Evolutionary conservation across 2,797 vertebrate species (phyloP).

Genomic region (Emydoidea blandingii): DNA sequence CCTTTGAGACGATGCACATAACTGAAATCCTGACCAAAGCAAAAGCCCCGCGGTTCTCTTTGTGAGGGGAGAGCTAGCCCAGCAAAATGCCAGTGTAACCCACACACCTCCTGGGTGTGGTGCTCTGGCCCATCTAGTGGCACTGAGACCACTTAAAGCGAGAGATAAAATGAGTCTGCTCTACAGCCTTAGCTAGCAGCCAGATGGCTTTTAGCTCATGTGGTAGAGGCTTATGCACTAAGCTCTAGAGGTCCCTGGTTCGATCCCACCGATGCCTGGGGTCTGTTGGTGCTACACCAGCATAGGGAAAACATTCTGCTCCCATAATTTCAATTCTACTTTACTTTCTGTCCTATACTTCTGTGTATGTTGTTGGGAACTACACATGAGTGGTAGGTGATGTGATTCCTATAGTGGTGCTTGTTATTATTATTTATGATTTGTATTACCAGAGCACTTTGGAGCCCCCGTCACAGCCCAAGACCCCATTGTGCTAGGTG

Average conservation of each 20-base stretch:
- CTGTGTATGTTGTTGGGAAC: not conserved
- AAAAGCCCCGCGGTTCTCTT: not conserved
- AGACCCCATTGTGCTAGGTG: too few relatives aligned
- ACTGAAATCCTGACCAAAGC: not conserved
- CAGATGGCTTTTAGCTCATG: too few relatives aligned
- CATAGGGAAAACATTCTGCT: not conserved
- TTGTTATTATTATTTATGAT: too few relatives aligned
- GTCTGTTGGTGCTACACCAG: not conserved
- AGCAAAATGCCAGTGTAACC: not conserved
- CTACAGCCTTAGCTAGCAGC: too few relatives aligned
- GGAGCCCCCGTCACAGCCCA: too few relatives aligned
- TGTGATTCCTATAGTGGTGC: not conserved
- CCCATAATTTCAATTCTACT: not conserved
- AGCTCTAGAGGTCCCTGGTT: too few relatives aligned
- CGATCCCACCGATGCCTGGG: accelerated
- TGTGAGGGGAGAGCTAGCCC: not conserved
- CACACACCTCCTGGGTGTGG: too few relatives aligned
- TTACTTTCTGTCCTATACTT: not conserved
- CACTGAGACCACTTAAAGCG: too few relatives aligned
- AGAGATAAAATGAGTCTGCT: too few relatives aligned
- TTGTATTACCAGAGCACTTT: too few relatives aligned
- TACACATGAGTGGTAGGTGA: not conserved
- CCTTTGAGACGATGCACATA: not conserved
- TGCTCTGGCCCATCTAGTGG: too few relatives aligned
- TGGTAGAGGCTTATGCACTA: too few relatives aligned